A percentile compares a stretch with the other conserved stretches of the same genome.
Evolutionary conservation across 2,888 invertebrate species (phyloP).

Genomic region (Leistus spinibarbis): DNA sequence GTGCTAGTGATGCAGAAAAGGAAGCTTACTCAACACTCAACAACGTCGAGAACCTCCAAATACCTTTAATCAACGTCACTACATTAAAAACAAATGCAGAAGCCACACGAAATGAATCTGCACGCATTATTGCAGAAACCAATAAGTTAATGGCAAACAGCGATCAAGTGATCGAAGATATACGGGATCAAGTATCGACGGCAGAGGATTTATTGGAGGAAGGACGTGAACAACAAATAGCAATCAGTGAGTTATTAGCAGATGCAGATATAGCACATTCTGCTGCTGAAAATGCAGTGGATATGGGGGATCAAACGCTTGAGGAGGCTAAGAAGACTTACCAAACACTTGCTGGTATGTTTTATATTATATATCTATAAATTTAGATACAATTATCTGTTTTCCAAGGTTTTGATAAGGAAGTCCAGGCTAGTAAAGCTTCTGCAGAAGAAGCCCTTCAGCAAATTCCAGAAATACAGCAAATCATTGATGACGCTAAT

Average conservation of each 20-base stretch:
- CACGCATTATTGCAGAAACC: constrained; percentile 62
- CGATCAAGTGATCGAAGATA: constrained; percentile 63
- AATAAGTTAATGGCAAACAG: constrained; percentile 62
- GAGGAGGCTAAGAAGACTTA: constrained; percentile 81
- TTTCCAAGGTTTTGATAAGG: constrained; percentile 80
- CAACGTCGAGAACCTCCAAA: constrained; percentile 76
- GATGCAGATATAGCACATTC: constrained; percentile 77
- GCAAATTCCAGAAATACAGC: constrained; percentile 76
- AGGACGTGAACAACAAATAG: constrained; percentile 72
- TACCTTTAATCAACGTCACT: constrained; percentile 78
- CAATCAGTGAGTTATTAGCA: constrained; percentile 78
- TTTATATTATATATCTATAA: neutral
- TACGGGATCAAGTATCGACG: constrained; percentile 68
- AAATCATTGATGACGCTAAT: constrained; percentile 72
- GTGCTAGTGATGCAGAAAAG: constrained; percentile 79
- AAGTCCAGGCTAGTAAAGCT: constrained; percentile 83
- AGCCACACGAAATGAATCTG: constrained; percentile 71
- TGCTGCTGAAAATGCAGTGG: constrained; percentile 82
- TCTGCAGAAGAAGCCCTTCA: constrained; percentile 79
- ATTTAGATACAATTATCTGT: neutral
- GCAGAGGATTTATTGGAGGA: constrained; percentile 73
- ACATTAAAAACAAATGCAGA: constrained; percentile 72
- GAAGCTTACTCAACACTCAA: constrained; percentile 81
- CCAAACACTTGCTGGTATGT: constrained; percentile 62
- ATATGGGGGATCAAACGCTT: constrained; percentile 81